Evolutionary conservation across 2,888 invertebrate genomes (phyloP), one percentile per base, ranked within the genome.

Genomic region (Bruchidius siliquastri): DNA sequence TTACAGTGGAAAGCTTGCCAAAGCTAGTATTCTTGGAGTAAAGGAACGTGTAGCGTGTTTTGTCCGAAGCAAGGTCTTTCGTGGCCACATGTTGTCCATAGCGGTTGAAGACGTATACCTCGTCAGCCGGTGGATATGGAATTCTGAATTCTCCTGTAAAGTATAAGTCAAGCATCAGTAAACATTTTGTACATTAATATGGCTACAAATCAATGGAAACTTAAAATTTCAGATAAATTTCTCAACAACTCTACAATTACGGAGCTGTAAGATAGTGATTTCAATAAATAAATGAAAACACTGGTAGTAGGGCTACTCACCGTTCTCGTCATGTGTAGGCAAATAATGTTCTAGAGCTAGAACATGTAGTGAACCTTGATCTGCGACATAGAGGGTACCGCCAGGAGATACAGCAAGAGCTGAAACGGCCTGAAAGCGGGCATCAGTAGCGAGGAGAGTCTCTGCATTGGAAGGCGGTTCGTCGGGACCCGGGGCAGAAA

Each of bases 11-110:
- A 72, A 99, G 88, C 83, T 96, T 96, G 0, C 98, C 98, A 81
- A 97, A 97, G 84, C 96, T 96, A 8, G 97, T 97, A 84, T 97
- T 97, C 84, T 98, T 98, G 71, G 96, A 97, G 88, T 99, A 99
- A 22, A 97, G 90, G 89, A 99, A 99, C 71, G 96, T 95, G 86
- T 98, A 98, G 84, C 97, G 91, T 4, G 94, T 94, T 87, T 96
- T 96, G 71, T 95, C 96, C n/a, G 98, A 98, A 70, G 98, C 94
- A 75, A 98, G 88, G 86, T 98, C 97, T 85, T 95, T 95, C 0
- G 98, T 98, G 26, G 94, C 94, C 26, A 96, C 94, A 86, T 99
- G 99, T 85, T 98, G 98, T 0, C 99, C 99, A 84, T 96, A 97
- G 73, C 78, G 72, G 71, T 78, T 78, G 68, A 78, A 78, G 2